phyloP scores from a whole-genome alignment of 1,140 invertebrate species.

The Paracyclopina nana region DNA sequence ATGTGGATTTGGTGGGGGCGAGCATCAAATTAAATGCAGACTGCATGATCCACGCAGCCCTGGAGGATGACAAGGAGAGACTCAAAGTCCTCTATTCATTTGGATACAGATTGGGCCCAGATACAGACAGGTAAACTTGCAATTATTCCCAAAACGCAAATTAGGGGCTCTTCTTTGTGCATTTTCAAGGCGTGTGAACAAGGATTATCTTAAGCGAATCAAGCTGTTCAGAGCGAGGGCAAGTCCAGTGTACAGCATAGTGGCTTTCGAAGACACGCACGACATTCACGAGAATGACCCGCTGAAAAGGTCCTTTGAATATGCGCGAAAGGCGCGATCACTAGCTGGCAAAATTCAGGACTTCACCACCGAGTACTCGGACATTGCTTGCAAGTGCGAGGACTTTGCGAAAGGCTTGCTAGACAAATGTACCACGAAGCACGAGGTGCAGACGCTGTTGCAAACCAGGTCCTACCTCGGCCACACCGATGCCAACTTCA shows the following conservation, averaged over 20 bases:
- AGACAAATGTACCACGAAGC: constrained; percentile 13
- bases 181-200: constrained; percentile 7
- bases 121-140: constrained; percentile 14
- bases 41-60: constrained; percentile 12
- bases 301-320: constrained; percentile 24
- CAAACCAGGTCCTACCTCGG: constrained; percentile 12
- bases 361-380: constrained; percentile 13
- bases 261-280: constrained; percentile 3
- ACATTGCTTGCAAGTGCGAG: constrained; percentile 12
- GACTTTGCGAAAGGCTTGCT: constrained; percentile 6
- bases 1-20: neutral
- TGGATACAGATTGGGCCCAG: constrained; percentile 3
- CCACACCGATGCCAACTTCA: constrained; percentile 15
- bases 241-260: constrained; percentile 13
- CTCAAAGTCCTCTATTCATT: constrained; percentile 2
- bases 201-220: constrained; percentile 15
- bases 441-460: constrained; percentile 11
- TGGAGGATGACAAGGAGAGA: constrained; percentile 8
- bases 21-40: constrained; percentile 12
- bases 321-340: constrained; percentile 64
- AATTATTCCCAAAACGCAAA: too few species aligned
- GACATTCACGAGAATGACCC: constrained; percentile 9
- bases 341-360: constrained; percentile 54
- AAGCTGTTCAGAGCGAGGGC: constrained; percentile 13
- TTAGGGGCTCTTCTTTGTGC: too few species aligned